These are phyloP conservation scores for Suillia variegata DNA, from an alignment of 2,888 invertebrate genomes.

Conservation along the genomic window DNA sequence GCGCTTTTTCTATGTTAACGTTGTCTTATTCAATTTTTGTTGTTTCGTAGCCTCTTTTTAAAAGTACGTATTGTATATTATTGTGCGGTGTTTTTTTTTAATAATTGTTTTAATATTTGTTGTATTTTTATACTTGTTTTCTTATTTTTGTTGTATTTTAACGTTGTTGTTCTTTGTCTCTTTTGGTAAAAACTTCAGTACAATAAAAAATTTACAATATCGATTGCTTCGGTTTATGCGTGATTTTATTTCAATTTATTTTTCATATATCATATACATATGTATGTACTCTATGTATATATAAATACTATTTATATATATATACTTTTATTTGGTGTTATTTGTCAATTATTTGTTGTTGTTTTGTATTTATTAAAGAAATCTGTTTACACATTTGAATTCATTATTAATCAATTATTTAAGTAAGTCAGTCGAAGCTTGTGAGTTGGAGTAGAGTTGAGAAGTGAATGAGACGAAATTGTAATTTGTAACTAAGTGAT, in stretches of 20 bases:
- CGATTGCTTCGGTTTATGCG: slow-evolving; percentile 11
- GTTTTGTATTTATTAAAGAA: slow-evolving; percentile 30
- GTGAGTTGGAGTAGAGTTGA: no score
- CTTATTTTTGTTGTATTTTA: slow-evolving; percentile 21
- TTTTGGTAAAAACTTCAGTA: no score
- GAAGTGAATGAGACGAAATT: no score
- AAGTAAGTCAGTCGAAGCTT: no score
- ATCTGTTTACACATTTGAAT: slow-evolving; percentile 45
- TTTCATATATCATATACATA: slow-evolving; percentile 11
- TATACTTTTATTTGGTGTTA: slow-evolving; percentile 36
- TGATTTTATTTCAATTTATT: slow-evolving; percentile 14
- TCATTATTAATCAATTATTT: no score
- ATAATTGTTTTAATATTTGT: slow-evolving; percentile 38
- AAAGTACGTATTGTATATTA: slow-evolving; percentile 43
- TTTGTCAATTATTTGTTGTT: slow-evolving; percentile 17
- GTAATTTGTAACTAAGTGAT: neutral
- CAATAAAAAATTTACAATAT: slow-evolving; percentile 10
- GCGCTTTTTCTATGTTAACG: slow-evolving; percentile 55
- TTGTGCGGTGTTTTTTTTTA: slow-evolving; percentile 52
- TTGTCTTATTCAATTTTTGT: slow-evolving; percentile 32
- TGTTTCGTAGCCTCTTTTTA: slow-evolving; percentile 1
- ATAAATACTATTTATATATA: slow-evolving; percentile 29
- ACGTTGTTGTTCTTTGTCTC: slow-evolving; percentile 33
- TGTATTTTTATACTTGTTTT: slow-evolving; percentile 29
- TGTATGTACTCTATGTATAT: no score